A percentile compares a stretch with the other conserved stretches of the same genome.
Evolutionary conservation across 2,113 vertebrate genomes (phyloP).

Genomic region (Boulengerochromis microlepis): DNA sequence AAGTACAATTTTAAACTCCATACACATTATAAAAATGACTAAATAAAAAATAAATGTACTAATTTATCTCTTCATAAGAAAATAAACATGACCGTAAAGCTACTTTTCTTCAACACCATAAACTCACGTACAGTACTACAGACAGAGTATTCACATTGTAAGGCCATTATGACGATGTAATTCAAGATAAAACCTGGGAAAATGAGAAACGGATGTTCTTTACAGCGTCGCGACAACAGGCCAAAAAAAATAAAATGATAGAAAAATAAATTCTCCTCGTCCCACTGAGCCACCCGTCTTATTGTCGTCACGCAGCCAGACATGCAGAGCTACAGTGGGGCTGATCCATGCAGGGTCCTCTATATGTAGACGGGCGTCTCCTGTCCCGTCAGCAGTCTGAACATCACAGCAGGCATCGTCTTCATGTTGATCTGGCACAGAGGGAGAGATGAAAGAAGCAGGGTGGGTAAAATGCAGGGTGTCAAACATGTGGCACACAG

Average conservation of each 20-base stretch:
- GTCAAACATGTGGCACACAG: not conserved
- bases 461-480: not conserved
- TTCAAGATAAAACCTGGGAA: conserved; percentile 60
- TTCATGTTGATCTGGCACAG: conserved; percentile 94
- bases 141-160: conserved; percentile 59
- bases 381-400: conserved; percentile 93
- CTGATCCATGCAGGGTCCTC: conserved; percentile 24
- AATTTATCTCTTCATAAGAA: conserved; percentile 71
- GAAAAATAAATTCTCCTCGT: conserved; percentile 57
- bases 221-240: conserved; percentile 51
- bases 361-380: conserved; percentile 96
- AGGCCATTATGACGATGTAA: conserved; percentile 65
- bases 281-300: conserved; percentile 12
- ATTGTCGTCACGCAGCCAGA: not conserved
- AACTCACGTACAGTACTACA: conserved; percentile 54
- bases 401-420: conserved; percentile 99
- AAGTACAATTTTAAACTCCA: conserved; percentile 49
- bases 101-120: conserved; percentile 56
- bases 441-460: not conserved
- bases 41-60: conserved; percentile 72
- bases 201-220: conserved; percentile 59
- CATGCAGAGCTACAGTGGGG: conserved; percentile 30
- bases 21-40: conserved; percentile 69
- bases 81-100: conserved; percentile 68
- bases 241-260: conserved; percentile 55